phyloP scores from a whole-genome alignment of 2,113 vertebrate genomes.

The Nipponia nippon region DNA sequence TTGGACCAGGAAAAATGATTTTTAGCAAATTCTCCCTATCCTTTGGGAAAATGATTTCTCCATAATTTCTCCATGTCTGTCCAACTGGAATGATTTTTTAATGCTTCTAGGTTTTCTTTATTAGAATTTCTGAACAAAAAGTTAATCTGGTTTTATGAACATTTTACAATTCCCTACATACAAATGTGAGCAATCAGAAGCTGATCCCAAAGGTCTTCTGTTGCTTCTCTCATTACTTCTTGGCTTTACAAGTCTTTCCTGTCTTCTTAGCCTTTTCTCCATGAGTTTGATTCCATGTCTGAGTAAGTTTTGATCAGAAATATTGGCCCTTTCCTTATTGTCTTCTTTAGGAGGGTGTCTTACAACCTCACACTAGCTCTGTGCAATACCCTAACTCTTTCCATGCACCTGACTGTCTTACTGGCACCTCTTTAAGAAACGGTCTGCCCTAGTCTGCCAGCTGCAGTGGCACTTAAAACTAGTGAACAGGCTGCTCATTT shows the following conservation, averaged over 20 bases:
- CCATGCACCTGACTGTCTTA: background rate
- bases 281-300: background rate
- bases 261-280: background rate
- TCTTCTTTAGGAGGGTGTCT: background rate
- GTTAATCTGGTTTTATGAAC: background rate
- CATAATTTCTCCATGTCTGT: background rate
- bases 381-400: background rate
- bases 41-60: background rate
- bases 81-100: background rate
- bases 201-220: background rate
- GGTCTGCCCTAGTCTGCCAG: background rate
- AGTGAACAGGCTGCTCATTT: background rate
- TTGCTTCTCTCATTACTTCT: background rate
- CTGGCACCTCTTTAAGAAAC: background rate
- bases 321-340: background rate
- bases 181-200: background rate
- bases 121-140: constrained; percentile 10
- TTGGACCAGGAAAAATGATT: background rate
- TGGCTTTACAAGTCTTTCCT: background rate
- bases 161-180: background rate
- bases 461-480: background rate
- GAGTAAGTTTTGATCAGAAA: background rate
- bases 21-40: background rate
- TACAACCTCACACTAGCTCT: background rate
- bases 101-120: background rate